Conservation (phyloP, 2,797 vertebrate species). For the Nannoperca obscura region DNA sequence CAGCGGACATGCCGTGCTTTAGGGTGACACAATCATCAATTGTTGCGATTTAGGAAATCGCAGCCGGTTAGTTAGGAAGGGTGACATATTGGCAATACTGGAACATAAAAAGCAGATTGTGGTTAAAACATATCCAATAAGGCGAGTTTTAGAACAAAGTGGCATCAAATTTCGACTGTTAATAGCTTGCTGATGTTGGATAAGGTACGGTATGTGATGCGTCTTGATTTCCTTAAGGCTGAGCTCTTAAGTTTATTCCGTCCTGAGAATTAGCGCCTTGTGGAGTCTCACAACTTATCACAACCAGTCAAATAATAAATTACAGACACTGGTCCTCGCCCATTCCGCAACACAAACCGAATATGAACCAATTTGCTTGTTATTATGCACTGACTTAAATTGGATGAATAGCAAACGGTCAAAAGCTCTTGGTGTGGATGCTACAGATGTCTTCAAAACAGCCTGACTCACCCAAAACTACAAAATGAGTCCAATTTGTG, state of each 20-base stretch:
- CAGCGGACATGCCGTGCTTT: conserved; percentile 15
- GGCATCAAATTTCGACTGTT: conserved; percentile 32
- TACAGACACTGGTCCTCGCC: neutral
- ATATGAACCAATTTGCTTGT: conserved; percentile 79
- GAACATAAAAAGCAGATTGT: conserved; percentile 24
- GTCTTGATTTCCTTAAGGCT: conserved; percentile 22
- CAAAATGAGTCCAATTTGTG: conserved; percentile 69
- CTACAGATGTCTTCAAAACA: conserved; percentile 72
- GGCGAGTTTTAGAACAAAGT: conserved; percentile 12
- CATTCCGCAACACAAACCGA: conserved; percentile 5
- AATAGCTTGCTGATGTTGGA: conserved; percentile 16
- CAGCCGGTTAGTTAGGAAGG: neutral
- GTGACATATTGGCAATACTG: conserved; percentile 14
- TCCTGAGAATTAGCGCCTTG: conserved; percentile 54
- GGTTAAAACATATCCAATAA: conserved; percentile 10
- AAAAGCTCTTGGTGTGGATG: conserved; percentile 54
- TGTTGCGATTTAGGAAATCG: neutral
- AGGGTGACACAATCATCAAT: conserved; percentile 21
- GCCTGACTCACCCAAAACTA: conserved; percentile 72
- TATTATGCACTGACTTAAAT: conserved; percentile 89
- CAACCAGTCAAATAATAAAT: conserved; percentile 13
- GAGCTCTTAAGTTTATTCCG: conserved; percentile 45
- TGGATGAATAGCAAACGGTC: conserved; percentile 48
- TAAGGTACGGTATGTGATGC: conserved; percentile 9
- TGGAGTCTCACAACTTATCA: conserved; percentile 19